Percentiles rank a stretch among this genome's conserved stretches.
These are phyloP conservation scores for Norana najaformis DNA, from an alignment of 2,888 invertebrate genomes.

Conservation along the genomic window DNA sequence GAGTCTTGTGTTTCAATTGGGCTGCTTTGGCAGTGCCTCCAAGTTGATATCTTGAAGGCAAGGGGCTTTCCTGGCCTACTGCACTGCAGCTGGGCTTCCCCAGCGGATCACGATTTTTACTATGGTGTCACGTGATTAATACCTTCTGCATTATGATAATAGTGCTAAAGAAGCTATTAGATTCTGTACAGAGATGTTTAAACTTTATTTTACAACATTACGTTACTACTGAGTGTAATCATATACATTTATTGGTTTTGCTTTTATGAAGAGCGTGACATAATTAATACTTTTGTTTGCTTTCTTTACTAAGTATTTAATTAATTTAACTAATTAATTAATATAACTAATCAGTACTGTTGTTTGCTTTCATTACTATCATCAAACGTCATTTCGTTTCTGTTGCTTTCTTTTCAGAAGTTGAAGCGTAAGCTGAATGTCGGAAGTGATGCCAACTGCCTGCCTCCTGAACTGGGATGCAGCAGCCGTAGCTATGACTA, in stretches of 20 bases:
- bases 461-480: slow-evolving; percentile 15
- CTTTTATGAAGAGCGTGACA: not conserved
- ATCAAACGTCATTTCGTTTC: not conserved
- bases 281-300: not conserved
- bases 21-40: too few species aligned
- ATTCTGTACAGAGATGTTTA: not conserved
- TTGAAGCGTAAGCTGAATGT: slow-evolving; percentile 16
- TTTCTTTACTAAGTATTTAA: not conserved
- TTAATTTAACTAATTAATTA: too few species aligned
- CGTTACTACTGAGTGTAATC: not conserved
- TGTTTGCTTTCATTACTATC: too few species aligned
- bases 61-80: not conserved
- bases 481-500: slow-evolving; percentile 16
- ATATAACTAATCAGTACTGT: not conserved
- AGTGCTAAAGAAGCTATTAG: too few species aligned
- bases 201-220: too few species aligned
- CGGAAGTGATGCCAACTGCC: slow-evolving; percentile 17
- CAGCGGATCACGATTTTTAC: not conserved
- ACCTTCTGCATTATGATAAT: not conserved
- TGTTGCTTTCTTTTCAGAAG: not conserved
- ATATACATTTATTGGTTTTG: too few species aligned
- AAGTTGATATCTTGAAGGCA: not conserved
- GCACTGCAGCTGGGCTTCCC: not conserved
- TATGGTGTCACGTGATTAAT: not conserved
- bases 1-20: too few species aligned